Conservation (phyloP, 1,140 invertebrate species). For the Neocloeon triangulifer region DNA sequence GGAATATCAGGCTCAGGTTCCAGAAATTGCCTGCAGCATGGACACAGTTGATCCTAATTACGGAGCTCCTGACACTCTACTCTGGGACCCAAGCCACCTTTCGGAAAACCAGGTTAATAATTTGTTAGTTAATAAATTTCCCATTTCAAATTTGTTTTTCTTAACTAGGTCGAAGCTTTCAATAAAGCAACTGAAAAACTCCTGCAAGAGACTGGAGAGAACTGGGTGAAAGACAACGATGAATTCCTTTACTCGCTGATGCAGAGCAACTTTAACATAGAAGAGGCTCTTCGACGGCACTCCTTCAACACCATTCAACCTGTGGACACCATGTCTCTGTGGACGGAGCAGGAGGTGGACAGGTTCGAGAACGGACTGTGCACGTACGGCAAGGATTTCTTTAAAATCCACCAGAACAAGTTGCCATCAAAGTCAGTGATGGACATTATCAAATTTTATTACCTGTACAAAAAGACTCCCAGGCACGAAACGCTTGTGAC, state of each 20-base stretch:
- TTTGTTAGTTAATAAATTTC: no score
- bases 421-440: conserved; percentile 84
- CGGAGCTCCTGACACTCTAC: conserved; percentile 86
- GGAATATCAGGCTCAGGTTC: conserved; percentile 83
- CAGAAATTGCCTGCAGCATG: conserved; percentile 73
- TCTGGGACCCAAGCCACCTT: conserved; percentile 73
- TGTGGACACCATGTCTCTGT: conserved; percentile 56
- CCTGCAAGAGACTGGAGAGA: conserved; percentile 41
- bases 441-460: conserved; percentile 95
- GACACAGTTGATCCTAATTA: conserved; percentile 84
- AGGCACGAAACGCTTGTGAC: conserved; percentile 73
- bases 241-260: conserved; percentile 76
- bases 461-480: conserved; percentile 97
- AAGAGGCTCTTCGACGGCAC: conserved; percentile 70
- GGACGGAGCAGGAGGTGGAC: conserved; percentile 93
- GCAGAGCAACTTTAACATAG: conserved; percentile 84
- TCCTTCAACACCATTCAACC: conserved; percentile 53
- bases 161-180: no score
- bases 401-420: conserved; percentile 82
- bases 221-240: conserved; percentile 79
- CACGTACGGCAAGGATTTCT: conserved; percentile 88
- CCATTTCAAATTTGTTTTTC: no score
- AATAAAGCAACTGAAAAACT: no score
- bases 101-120: conserved; percentile 52
- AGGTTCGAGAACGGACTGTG: conserved; percentile 90